A percentile compares a stretch with the other conserved stretches of the same genome.
Conservation (phyloP, 1,140 invertebrate species). For the Eubasilissa regina region DNA sequence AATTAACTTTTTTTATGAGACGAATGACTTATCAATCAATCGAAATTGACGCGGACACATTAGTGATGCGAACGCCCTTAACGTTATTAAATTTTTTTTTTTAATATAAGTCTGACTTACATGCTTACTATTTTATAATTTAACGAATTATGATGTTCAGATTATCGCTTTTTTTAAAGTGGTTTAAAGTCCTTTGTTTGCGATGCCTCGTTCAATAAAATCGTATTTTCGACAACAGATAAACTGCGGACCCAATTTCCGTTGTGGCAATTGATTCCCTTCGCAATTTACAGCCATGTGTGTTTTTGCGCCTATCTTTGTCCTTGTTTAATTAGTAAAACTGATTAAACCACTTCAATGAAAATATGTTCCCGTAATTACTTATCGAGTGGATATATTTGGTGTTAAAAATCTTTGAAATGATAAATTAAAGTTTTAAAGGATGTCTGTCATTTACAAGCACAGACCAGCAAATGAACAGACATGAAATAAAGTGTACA, state of each 20-base stretch:
- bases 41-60: too few species aligned
- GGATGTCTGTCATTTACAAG: too few species aligned
- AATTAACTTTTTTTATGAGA: too few species aligned
- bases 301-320: not conserved
- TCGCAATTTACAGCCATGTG: not conserved
- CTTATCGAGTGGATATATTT: not conserved
- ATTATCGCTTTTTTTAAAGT: not conserved
- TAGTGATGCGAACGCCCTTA: too few species aligned
- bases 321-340: constrained; percentile 17
- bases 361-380: not conserved
- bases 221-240: constrained; percentile 26
- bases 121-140: too few species aligned
- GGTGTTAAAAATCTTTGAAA: too few species aligned
- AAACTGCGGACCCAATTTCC: constrained; percentile 30
- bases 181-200: constrained; percentile 33
- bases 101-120: too few species aligned
- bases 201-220: constrained; percentile 28
- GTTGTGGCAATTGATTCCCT: constrained; percentile 21
- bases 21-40: too few species aligned
- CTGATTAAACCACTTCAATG: constrained; percentile 2
- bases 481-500: too few species aligned
- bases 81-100: too few species aligned
- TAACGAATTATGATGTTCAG: not conserved
- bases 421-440: too few species aligned
- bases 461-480: too few species aligned